Conservation (phyloP, 2,797 vertebrate genomes). For the Falco peregrinus region DNA sequence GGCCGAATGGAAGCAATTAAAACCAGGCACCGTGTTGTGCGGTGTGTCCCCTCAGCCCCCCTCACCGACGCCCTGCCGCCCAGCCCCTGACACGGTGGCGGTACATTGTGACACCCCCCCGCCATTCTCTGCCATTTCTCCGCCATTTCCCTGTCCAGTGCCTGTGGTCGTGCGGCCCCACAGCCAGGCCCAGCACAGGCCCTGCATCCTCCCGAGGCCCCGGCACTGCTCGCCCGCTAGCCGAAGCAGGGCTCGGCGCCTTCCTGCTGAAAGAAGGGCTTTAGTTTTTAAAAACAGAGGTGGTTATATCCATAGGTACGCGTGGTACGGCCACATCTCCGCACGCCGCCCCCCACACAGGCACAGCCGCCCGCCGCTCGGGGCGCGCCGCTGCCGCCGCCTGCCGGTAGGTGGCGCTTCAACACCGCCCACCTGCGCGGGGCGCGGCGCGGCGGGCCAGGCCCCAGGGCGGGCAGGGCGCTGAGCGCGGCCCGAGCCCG, state of each 20-base stretch:
- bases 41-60: not conserved
- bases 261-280: not conserved
- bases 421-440: slow-evolving; percentile 82
- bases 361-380: not conserved
- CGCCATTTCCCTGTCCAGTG: not conserved
- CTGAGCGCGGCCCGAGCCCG: rapidly evolving
- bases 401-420: slow-evolving; percentile 94
- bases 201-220: not conserved
- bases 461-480: rapidly evolving
- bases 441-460: not conserved
- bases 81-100: not conserved
- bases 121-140: not conserved
- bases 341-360: too few relatives aligned
- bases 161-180: not conserved
- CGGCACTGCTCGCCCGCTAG: not conserved
- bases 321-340: rapidly evolving
- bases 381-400: not conserved
- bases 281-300: not conserved
- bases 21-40: not conserved
- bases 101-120: not conserved
- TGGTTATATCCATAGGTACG: rapidly evolving
- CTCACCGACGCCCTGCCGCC: not conserved
- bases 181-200: not conserved
- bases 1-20: slow-evolving; percentile 70
- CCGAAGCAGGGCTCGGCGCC: not conserved